Base-by-base conservation (phyloP, 1,140 invertebrate species). In the Chymomyza costata region DNA sequence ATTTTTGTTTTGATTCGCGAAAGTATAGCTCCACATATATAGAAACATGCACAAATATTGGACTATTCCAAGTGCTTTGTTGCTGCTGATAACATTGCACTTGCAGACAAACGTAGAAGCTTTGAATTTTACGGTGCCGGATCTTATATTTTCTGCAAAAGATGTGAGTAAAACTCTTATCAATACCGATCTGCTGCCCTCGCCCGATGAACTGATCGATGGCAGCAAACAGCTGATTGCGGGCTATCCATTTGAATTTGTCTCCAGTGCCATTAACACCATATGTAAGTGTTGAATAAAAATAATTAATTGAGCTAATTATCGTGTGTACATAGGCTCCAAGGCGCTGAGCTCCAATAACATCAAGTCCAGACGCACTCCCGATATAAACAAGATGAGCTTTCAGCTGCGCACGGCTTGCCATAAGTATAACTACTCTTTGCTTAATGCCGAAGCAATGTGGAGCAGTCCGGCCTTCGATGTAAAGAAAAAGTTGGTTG, bases 241-340 rank as follows among this genome's bases (percentile, higher is more conserved):
- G 43, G 84, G 84, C 10, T 73, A 80, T 52, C 84, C 84, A 21
- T 76, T 85, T 31, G 83, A 85, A 30, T 60, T 73, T 32, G 66
- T 67, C 3, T 81, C 78, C 18, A 45, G 13, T n/a, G 50, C 73
- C 0, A 61, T 85, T 10, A 82, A 69, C 37, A 39, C 49, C 1
- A 50, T 85, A 5, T 85, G 83, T 85, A 37, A 76, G 83, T 74
- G 16, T 8, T 5, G 2, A n/a, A 30, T 1, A 6, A 1, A 5
- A 6, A n/a, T 8, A 15, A 6, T 5, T 16, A 55, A 7, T 3
- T 11, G 13, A 3, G 0, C 1, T 10, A 16, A 11, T 13, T 0
- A 40, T 38, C 90, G 91, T 19, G 40, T 85, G 31, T 81, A 89
- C 53, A 87, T 1, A 85, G 83, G 83, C 15, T 83, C 83, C 0